Evolutionary conservation across 2,888 invertebrate genomes (phyloP), one percentile per base, ranked within the genome.

Genomic region (Celastrina argiolus): DNA sequence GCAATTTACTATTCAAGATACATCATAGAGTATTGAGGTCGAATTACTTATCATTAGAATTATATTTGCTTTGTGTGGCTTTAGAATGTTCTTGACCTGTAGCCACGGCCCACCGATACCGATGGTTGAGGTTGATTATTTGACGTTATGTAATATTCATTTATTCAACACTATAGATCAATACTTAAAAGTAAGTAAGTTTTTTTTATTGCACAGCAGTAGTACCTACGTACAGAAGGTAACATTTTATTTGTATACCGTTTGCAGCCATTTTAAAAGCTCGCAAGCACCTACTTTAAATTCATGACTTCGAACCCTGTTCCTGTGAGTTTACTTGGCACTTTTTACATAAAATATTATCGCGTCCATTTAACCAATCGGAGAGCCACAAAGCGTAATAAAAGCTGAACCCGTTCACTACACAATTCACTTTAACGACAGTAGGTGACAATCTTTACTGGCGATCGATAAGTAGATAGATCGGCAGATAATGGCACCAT

Each of bases 1-100:
- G 73, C 75, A 74, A 76, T 76, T 74, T 74, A 75, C 73, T 74
- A 70, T 72, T 72, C 71, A 70, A 68, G 67, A 69, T 51, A 66
- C 65, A 66, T 68, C 66, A 64, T 65, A 64, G 22, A 59, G 36
- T 67, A 70, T 70, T 69, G 41, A 69, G 70, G 69, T 69, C 68
- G 69, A 59, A 39, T 61, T 61, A 36, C 36, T 61, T 61, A 61
- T 56, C 56, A 56, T 61, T 61, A 61, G 12, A 22, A 39, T 61
- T 22, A 51, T 51, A 56, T 56, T 61, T 1, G 61, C 61, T 61
- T 59, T 59, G 36, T 61, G n/a, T 7, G n/a, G 22, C 18, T 61
- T 39, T 14, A 61, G 28, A 31, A 58, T 58, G 58, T 51, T 51
- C 51, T 51, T 51, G 22, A 51, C 22, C 51, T 8, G 51, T 22